Evolutionary conservation across 2,113 vertebrate genomes (phyloP).

Genomic region (Trematocara unimaculatum): DNA sequence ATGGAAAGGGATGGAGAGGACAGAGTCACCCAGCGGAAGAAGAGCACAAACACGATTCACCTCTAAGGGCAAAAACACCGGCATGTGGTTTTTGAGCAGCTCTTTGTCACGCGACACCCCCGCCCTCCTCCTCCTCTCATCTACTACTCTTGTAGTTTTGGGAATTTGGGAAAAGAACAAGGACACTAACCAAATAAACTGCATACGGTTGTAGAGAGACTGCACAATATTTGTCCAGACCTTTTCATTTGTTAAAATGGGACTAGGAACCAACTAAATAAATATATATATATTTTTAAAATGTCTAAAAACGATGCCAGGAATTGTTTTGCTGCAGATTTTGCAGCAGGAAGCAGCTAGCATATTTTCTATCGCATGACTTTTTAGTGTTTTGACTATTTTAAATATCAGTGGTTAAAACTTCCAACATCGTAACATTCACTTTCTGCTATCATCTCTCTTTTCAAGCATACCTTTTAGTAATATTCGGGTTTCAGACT

Average conservation of each 20-base stretch:
- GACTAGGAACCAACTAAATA: neutral
- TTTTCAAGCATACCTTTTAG: neutral
- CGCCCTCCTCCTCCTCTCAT: neutral
- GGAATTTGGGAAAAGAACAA: neutral
- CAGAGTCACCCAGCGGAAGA: slow-evolving; percentile 28
- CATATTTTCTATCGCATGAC: neutral
- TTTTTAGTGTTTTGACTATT: neutral
- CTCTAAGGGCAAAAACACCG: neutral
- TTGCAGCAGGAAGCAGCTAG: neutral
- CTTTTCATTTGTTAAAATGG: neutral
- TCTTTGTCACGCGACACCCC: slow-evolving; percentile 34
- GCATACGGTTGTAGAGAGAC: neutral
- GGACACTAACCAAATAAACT: neutral
- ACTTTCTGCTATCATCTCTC: neutral
- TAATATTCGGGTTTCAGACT: neutral
- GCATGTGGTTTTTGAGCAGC: neutral
- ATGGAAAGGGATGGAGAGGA: slow-evolving; percentile 15
- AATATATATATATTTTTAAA: rapidly evolving
- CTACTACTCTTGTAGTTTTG: neutral
- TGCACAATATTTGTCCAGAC: no score
- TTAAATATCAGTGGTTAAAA: neutral
- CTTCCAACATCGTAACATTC: neutral
- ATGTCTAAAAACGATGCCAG: neutral
- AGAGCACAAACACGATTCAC: slow-evolving; percentile 17
- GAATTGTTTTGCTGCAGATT: neutral